phyloP scores from a whole-genome alignment of 2,888 invertebrate genomes.

The Caenorhabditis becei region DNA sequence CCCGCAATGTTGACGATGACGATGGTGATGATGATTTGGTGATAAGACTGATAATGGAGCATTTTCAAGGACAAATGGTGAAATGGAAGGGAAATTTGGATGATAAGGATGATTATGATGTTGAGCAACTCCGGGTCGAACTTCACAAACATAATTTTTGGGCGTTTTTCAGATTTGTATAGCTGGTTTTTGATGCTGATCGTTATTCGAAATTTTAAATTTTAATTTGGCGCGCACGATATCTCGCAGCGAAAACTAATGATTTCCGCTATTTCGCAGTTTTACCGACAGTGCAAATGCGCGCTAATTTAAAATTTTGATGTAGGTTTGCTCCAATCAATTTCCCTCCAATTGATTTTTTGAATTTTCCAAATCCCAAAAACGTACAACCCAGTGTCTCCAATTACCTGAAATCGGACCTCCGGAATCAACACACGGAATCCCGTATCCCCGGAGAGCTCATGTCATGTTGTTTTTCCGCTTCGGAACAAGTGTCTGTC shows the following conservation, averaged over 20 bases:
- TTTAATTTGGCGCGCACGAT: neutral
- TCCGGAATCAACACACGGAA: conserved; percentile 46
- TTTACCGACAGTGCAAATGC: no score
- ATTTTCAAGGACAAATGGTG: no score
- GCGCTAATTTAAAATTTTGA: no score
- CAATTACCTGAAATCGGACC: conserved; percentile 59
- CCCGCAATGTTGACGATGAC: conserved; percentile 50
- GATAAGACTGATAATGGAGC: conserved; percentile 36
- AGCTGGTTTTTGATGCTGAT: neutral
- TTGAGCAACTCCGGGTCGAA: conserved; percentile 43
- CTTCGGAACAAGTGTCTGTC: conserved; percentile 46
- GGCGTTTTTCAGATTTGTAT: neutral
- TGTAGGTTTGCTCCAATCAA: no score
- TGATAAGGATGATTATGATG: conserved; percentile 21
- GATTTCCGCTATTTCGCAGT: conserved; percentile 33
- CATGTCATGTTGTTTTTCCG: conserved; percentile 27
- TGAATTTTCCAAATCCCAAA: neutral
- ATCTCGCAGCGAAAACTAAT: no score
- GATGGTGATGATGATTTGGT: conserved; percentile 43
- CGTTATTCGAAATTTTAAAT: neutral
- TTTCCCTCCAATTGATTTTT: no score
- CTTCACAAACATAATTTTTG: neutral
- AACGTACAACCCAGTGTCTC: conserved; percentile 38
- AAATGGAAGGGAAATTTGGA: conserved; percentile 4
- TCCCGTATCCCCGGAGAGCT: conserved; percentile 15